Conservation (phyloP, 2,113 vertebrate species). For the Felis chaus region DNA sequence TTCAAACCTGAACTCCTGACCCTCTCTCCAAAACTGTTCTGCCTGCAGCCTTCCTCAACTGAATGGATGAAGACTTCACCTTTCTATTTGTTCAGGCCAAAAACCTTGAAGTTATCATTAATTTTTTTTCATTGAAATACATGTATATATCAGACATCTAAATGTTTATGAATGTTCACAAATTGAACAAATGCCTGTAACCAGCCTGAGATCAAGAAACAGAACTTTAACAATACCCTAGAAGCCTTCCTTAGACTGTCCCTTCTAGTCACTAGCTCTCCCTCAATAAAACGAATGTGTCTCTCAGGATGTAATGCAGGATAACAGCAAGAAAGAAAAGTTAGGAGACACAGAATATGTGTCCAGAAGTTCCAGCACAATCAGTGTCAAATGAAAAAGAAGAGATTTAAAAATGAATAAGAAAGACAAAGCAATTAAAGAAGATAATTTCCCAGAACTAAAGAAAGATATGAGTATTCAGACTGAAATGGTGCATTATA, state of each 20-base stretch:
- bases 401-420: background rate
- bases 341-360: background rate
- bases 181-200: background rate
- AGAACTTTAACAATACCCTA: background rate
- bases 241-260: background rate
- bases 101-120: background rate
- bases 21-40: background rate
- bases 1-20: background rate
- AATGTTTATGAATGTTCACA: background rate
- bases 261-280: background rate
- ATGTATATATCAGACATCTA: background rate
- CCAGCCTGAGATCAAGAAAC: background rate
- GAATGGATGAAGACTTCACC: background rate
- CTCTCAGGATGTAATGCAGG: background rate
- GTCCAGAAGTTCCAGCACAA: background rate
- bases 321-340: background rate
- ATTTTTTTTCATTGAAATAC: background rate
- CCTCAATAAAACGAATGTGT: background rate
- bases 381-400: slow-evolving; percentile 14
- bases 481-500: background rate
- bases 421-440: slow-evolving; percentile 1
- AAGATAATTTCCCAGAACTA: background rate
- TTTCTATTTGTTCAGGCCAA: background rate
- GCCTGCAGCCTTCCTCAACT: background rate
- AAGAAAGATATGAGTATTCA: background rate